A percentile compares a stretch with the other conserved stretches of the same genome.
Evolutionary conservation across 1,140 invertebrate species (phyloP).

Genomic region (Platorchestia sp.): DNA sequence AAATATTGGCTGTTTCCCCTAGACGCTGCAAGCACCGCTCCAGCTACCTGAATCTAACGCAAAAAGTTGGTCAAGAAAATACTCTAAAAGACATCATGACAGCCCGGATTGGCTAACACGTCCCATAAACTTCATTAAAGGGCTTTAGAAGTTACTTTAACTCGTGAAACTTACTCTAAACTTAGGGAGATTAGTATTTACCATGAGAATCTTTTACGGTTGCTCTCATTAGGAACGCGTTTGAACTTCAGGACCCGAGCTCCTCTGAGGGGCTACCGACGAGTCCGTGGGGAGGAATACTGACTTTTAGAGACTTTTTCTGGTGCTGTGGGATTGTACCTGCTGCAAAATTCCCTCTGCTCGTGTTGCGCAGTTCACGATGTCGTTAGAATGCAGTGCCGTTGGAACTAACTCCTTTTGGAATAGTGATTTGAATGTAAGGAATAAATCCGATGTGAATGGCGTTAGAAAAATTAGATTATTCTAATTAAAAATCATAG

Average conservation of each 20-base stretch:
- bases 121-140: background rate
- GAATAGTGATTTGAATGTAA: too few species aligned
- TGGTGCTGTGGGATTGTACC: background rate
- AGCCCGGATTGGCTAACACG: background rate
- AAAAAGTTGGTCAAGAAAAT: background rate
- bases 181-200: background rate
- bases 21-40: background rate
- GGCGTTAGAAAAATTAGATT: too few species aligned
- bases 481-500: too few species aligned
- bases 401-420: too few species aligned
- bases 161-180: background rate
- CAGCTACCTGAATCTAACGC: background rate
- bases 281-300: background rate
- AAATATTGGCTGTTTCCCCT: background rate
- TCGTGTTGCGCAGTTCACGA: too few species aligned
- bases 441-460: too few species aligned
- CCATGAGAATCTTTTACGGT: background rate
- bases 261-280: too few species aligned
- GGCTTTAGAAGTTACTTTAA: background rate
- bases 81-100: conserved; percentile 1
- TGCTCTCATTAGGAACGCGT: background rate
- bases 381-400: too few species aligned
- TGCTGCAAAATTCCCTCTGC: background rate
- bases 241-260: too few species aligned
- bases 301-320: background rate